Base-by-base conservation (phyloP, 2,888 invertebrate species). In the Laspeyria flexula region DNA sequence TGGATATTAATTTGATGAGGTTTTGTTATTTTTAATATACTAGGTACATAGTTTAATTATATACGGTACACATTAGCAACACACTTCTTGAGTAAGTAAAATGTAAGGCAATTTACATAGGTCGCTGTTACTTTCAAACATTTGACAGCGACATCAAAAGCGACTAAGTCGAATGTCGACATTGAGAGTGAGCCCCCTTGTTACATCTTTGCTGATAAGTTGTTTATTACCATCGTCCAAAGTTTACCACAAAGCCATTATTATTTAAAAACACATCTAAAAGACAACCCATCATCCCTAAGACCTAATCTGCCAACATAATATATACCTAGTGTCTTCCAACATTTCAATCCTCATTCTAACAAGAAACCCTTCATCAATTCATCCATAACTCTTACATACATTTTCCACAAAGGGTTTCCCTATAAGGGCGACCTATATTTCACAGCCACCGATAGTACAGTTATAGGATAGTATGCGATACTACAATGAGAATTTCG, bases 401-500 rank as follows among this genome's bases (percentile, higher is more conserved):
- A 51, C 45, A 49, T 49, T 59, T 52, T 55, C 33, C 42, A 51
- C 45, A 49, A 67, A 60, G 48, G 55, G 47, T 55, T 55, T 40
- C 39, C 21, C 16, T 49, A 27, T 35, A 57, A 47, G 39, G 27
- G 33, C 37, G 30, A 23, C 44, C 59, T 48, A 70, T 65, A 66
- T 65, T 62, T 70, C 53, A 68, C 46, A 42, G n/a, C 48, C 47
- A 43, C 55, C 46, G 53, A 60, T 63, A 63, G 40, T 41, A 1
- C n/a, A 43, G 57, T 60, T 57, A 71, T 45, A 43, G 65, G 63
- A 63, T 62, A 53, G 65, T 62, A 59, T 25, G 38, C 37, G 48
- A 46, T 53, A 50, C 43, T 64, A 77, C 71, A 77, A 74, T 76
- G 65, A 52, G 61, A 65, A 57, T 55, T 61, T 59, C 37, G 41